A percentile compares a stretch with the other conserved stretches of the same genome.
phyloP scores from a whole-genome alignment of 2,797 vertebrate species.

The Australoheros facetus region DNA sequence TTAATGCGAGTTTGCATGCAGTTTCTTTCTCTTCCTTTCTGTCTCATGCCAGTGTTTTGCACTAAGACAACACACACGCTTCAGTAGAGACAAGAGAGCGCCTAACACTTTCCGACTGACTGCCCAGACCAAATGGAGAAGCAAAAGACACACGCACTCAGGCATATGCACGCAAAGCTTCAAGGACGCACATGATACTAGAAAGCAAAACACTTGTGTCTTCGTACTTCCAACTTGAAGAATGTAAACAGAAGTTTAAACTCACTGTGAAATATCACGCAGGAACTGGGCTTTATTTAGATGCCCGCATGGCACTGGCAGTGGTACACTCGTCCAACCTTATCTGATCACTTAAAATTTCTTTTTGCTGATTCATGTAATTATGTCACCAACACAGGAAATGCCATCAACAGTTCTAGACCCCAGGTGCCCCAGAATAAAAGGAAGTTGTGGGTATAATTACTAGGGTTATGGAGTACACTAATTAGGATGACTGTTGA shows the following conservation, averaged over 20 bases:
- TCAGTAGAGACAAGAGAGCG: constrained; percentile 67
- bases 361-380: constrained; percentile 29
- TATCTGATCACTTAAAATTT: constrained; percentile 24
- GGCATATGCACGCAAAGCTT: constrained; percentile 31
- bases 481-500: constrained; percentile 60
- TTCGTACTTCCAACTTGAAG: constrained; percentile 6
- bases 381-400: constrained; percentile 53
- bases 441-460: constrained; percentile 59
- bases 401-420: constrained; percentile 27
- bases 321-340: background rate
- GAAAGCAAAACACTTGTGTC: constrained; percentile 32
- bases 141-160: constrained; percentile 29
- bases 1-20: constrained; percentile 30
- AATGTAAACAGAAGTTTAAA: constrained; percentile 29
- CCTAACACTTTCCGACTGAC: constrained; percentile 73
- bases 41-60: constrained; percentile 46
- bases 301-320: background rate
- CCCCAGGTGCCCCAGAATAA: constrained; percentile 48
- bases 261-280: background rate
- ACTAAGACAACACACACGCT: constrained; percentile 67
- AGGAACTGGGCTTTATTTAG: background rate
- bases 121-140: constrained; percentile 47
- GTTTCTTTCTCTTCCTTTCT: constrained; percentile 16
- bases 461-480: constrained; percentile 29
- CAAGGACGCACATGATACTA: background rate